These are phyloP conservation scores for Drosophila rubida DNA, from an alignment of 2,888 invertebrate genomes.

Conservation along the genomic window DNA sequence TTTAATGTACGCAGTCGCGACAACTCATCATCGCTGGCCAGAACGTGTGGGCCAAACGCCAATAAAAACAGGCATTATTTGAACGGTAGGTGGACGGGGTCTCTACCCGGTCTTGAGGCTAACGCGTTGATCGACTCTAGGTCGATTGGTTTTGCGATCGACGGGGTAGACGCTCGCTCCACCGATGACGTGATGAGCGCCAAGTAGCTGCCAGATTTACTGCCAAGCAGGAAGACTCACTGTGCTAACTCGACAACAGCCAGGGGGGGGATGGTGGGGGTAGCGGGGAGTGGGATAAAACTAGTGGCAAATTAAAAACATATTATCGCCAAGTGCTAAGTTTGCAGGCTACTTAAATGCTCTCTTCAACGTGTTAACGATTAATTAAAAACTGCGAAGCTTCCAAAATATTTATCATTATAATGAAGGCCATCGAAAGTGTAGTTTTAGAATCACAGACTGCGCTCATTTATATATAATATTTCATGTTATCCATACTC, in stretches of 20 bases:
- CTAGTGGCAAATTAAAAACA: background rate
- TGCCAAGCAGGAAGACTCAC: slow-evolving; percentile 33
- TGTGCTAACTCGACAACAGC: background rate
- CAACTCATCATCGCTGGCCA: slow-evolving; percentile 27
- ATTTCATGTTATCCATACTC: no score
- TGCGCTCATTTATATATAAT: no score
- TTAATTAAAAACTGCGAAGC: no score
- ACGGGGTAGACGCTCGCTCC: background rate
- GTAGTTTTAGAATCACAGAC: no score
- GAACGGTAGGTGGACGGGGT: background rate
- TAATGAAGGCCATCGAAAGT: no score
- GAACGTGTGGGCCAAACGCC: slow-evolving; percentile 57
- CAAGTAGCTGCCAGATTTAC: slow-evolving; percentile 19
- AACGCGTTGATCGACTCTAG: slow-evolving; percentile 33
- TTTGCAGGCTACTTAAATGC: no score
- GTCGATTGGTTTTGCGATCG: slow-evolving; percentile 25
- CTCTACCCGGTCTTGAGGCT: slow-evolving; percentile 55
- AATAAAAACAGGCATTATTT: slow-evolving; percentile 8
- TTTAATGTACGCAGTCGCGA: slow-evolving; percentile 60
- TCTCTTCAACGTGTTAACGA: no score
- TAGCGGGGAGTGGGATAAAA: background rate
- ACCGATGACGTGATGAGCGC: slow-evolving; percentile 37
- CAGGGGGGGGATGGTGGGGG: background rate
- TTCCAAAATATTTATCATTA: no score
- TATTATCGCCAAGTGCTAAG: no score